These are phyloP conservation scores for Paralichthys olivaceus DNA, from an alignment of 2,113 vertebrate genomes.

Conservation along the genomic window DNA sequence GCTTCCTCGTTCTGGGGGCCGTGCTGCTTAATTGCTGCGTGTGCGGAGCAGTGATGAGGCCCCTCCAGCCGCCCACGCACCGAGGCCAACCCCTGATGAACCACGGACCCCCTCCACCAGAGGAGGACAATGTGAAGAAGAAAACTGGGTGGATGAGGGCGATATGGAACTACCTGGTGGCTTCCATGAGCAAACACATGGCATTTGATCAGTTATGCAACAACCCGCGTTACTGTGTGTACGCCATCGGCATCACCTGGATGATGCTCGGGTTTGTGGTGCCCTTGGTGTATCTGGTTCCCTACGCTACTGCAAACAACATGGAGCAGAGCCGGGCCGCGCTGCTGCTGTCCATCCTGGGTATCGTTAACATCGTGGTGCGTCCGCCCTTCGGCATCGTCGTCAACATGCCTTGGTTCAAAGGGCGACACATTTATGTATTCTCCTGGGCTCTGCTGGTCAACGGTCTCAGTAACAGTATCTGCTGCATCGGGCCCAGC, in stretches of 20 bases:
- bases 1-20: slow-evolving; percentile 91
- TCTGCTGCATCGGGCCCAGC: slow-evolving; percentile 82
- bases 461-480: slow-evolving; percentile 90
- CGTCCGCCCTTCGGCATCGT: slow-evolving; percentile 86
- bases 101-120: slow-evolving; percentile 24
- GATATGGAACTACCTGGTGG: slow-evolving; percentile 10
- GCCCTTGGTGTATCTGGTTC: slow-evolving; percentile 90
- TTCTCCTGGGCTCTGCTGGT: slow-evolving; percentile 83
- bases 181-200: slow-evolving; percentile 82
- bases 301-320: slow-evolving; percentile 83
- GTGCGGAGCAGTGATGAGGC: slow-evolving; percentile 92
- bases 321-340: slow-evolving; percentile 86
- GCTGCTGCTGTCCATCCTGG: slow-evolving; percentile 88
- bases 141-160: slow-evolving; percentile 7
- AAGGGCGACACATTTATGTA: slow-evolving; percentile 85
- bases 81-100: slow-evolving; percentile 58
- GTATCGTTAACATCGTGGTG: slow-evolving; percentile 90
- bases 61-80: slow-evolving; percentile 70
- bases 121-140: slow-evolving; percentile 25
- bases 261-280: slow-evolving; percentile 90
- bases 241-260: slow-evolving; percentile 86
- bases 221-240: slow-evolving; percentile 86
- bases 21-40: slow-evolving; percentile 91
- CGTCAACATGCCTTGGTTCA: slow-evolving; percentile 81
- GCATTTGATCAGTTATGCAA: slow-evolving; percentile 90